These are phyloP conservation scores for Sebastes fasciatus DNA, from an alignment of 2,113 vertebrate genomes.

Conservation along the genomic window DNA sequence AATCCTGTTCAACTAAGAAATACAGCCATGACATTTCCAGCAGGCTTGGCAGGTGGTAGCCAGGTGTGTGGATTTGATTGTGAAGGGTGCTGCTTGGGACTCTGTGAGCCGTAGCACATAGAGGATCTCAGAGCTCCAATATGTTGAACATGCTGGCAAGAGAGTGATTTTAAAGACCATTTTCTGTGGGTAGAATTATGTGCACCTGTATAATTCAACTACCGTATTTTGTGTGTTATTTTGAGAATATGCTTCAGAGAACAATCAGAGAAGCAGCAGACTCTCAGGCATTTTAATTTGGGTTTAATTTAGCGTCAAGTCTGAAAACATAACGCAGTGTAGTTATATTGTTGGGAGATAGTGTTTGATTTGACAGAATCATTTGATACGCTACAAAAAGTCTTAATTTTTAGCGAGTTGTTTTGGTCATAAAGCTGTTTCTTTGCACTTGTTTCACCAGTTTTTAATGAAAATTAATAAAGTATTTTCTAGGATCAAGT, in stretches of 20 bases:
- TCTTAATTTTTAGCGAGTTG: not conserved
- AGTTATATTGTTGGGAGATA: not conserved
- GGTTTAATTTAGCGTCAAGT: conserved; percentile 3
- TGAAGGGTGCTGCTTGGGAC: conserved; percentile 15
- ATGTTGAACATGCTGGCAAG: conserved; percentile 18
- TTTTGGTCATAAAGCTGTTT: not conserved
- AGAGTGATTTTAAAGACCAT: conserved; percentile 5
- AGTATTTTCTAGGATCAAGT: not conserved
- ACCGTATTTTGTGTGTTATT: not conserved
- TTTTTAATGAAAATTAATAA: not conserved
- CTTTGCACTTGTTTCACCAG: not conserved
- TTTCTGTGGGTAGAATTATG: not conserved
- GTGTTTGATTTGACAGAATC: not conserved
- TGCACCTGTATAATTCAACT: conserved; percentile 3
- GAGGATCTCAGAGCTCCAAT: conserved; percentile 21
- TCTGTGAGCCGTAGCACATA: not conserved
- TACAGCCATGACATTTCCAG: conserved; percentile 68
- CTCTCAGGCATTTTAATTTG: not conserved
- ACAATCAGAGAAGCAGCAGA: not conserved
- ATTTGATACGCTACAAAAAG: not conserved
- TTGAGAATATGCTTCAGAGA: not conserved
- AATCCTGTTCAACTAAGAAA: conserved; percentile 70
- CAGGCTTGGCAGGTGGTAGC: conserved; percentile 62
- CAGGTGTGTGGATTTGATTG: conserved; percentile 71
- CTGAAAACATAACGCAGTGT: not conserved